Base-by-base conservation (phyloP, 2,888 invertebrate genomes). In the Sinodicranocentrus sp. region DNA sequence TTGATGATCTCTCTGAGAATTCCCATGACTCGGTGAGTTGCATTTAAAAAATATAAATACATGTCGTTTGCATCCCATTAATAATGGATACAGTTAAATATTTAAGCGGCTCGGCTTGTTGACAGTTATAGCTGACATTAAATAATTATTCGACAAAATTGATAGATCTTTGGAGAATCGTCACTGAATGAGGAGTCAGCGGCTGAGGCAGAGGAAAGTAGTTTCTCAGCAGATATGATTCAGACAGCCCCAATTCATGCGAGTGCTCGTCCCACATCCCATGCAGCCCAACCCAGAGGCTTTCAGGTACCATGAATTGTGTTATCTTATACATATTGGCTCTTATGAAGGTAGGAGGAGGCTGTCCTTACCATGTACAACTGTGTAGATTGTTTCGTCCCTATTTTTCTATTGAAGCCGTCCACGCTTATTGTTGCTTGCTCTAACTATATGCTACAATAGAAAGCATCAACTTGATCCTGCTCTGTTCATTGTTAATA, bases 231-330 rank as follows among this genome's bases (percentile, higher is more conserved):
- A 89, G 92, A 93, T 89, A 93, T 94, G 93, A 93, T 93, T 90
- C 93, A 93, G 90, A 93, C 93, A 87, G 92, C 93, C 86, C 93
- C 93, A 88, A 93, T 93, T 89, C 93, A 93, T 90, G 92, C 88
- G 92, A 92, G 89, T 89, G 93, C 86, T 75, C 86, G 88, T 79
- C 89, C 88, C 85, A 86, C 86, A 84, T 57, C 85, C 57, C 87
- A 87, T 82, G 79, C 87, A 71, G 82, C 86, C 94, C 90, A 93
- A 94, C 90, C 93, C 92, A 85, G 88, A 84, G 86, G 85, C 86
- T 93, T 94, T 90, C 95, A 94, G 93, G 95, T 95, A 91, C n/a
- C 59, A 13, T 72, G 39, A 48, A 48, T 54, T 73, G 72, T 44
- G 44, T 52, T 43, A 70, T 82, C 72, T 39, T 57, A 59, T 79